Evolutionary conservation across 2,888 invertebrate species (phyloP), one percentile per base, ranked within the genome.

Genomic region (Ormyrus pomaceus): DNA sequence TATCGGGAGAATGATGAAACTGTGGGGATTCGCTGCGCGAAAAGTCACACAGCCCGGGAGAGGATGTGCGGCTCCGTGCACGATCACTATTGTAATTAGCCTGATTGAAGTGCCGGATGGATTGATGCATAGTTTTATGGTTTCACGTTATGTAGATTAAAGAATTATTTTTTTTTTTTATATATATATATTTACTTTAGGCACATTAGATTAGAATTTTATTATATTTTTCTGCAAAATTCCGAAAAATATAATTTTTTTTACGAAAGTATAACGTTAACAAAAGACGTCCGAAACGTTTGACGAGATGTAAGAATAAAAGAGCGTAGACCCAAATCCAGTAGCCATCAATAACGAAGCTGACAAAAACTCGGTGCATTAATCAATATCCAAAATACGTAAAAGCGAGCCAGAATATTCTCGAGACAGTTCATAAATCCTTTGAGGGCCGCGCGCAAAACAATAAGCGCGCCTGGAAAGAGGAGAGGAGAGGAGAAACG

Each of bases 31-130:
- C 51, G 55, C 9, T 45, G n/a, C 34, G 55, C 6, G 50, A n/a
- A 8, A 13, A 34, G 72, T 45, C 13, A 34, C 13, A 9, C 56
- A 48, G 48, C 78, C 81, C 34, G 34, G 34, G 34, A 19, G 45
- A 68, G 77, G 81, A 77, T 59, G 82, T 83, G 46, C 77, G 59
- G 73, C 69, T 70, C 69, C 69, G 56, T 45, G 65, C 64, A 70
- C 65, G 70, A 62, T 58, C 65, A 74, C 74, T 74, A 70, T 64
- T 45, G 34, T 59, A 74, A 79, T 79, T 79, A 79, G 69, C 3
- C 45, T 10, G 48, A 66, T 64, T 64, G 13, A 73, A 34, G 34
- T 34, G 34, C 34, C 1, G 61, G 34, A 4, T 45, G 8, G 66
- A 51, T 66, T 53, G 8, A 53, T 6, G 11, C 53, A 53, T 5